A percentile compares a stretch with the other conserved stretches of the same genome.
Evolutionary conservation across 2,113 vertebrate species (phyloP).

Genomic region (Zosterops japonicus): DNA sequence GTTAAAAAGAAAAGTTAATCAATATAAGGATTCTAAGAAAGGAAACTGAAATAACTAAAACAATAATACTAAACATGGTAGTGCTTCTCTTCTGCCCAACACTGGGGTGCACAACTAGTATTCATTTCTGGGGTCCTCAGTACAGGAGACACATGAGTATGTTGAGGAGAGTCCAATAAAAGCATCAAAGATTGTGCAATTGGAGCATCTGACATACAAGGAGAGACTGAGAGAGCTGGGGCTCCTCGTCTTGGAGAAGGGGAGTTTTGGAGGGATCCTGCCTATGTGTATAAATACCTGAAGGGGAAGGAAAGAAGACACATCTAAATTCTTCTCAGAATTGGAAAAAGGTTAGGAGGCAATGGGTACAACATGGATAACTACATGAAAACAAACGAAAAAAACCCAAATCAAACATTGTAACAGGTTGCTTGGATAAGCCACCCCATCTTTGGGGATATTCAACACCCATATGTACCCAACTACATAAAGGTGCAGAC

Average conservation of each 20-base stretch:
- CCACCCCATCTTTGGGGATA: not conserved
- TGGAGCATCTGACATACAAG: not conserved
- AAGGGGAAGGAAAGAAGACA: rapidly evolving
- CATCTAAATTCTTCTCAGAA: not conserved
- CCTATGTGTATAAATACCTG: not conserved
- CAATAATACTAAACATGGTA: not conserved
- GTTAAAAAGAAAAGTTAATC: not conserved
- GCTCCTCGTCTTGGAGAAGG: not conserved
- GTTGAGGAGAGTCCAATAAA: not conserved
- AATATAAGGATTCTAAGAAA: not conserved
- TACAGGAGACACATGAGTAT: rapidly evolving
- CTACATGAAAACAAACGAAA: not conserved
- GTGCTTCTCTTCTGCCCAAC: not conserved
- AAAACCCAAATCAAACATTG: not conserved
- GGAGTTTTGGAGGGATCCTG: not conserved
- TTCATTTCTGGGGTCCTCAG: not conserved
- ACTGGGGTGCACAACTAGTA: not conserved
- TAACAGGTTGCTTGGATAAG: not conserved
- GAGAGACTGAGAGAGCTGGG: not conserved
- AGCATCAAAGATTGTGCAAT: not conserved
- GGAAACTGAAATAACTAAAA: not conserved
- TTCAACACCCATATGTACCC: not conserved
- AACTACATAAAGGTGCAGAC: not conserved
- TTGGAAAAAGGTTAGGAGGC: not conserved
- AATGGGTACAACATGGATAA: not conserved